These are phyloP conservation scores for Bombyx huttoni DNA, from an alignment of 2,888 invertebrate genomes.

Conservation along the genomic window DNA sequence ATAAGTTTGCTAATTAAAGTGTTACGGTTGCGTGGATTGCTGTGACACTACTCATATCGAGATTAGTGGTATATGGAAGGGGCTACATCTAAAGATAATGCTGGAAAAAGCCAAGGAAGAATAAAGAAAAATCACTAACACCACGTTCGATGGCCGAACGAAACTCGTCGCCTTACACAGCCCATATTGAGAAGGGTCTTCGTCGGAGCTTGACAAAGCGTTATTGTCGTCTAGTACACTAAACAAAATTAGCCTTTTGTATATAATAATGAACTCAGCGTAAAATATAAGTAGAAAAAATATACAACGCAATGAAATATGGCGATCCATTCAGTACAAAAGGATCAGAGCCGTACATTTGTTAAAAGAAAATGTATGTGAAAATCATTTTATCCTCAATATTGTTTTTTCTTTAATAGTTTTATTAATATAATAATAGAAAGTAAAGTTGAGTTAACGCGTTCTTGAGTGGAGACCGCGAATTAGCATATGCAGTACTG, in stretches of 20 bases:
- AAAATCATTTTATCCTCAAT: not conserved
- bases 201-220: conserved; percentile 27
- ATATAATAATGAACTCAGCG: not conserved
- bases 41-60: conserved; percentile 41
- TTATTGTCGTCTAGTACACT: conserved; percentile 26
- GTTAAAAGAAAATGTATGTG: not conserved
- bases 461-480: too few relatives aligned
- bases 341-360: not conserved
- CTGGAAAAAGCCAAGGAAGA: conserved; percentile 28
- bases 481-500: too few relatives aligned
- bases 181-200: conserved; percentile 32
- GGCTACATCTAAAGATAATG: conserved; percentile 34
- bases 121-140: conserved; percentile 29
- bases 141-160: conserved; percentile 31
- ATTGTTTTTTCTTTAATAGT: not conserved
- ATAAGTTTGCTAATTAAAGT: conserved; percentile 54
- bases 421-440: too few relatives aligned
- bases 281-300: not conserved
- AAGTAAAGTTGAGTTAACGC: too few relatives aligned
- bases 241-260: not conserved
- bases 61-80: conserved; percentile 42
- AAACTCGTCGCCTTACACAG: conserved; percentile 22
- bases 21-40: conserved; percentile 61
- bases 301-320: not conserved
- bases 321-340: not conserved